Evolutionary conservation across 2,113 vertebrate species (phyloP).

Genomic region (Clupea harengus): DNA sequence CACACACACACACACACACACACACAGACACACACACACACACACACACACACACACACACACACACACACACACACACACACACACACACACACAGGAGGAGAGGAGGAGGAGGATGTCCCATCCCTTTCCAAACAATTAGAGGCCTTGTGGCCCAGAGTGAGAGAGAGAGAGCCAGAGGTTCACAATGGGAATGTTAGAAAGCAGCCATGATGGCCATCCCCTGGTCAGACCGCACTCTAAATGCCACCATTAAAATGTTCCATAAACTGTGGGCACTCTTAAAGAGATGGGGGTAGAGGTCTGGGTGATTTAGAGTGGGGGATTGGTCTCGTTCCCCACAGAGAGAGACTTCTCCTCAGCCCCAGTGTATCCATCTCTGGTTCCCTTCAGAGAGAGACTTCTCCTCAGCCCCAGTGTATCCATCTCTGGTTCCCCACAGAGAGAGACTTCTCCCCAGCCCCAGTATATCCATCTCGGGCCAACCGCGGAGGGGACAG

Average conservation of each 20-base stretch:
- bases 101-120: not conserved
- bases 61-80: too few relatives aligned
- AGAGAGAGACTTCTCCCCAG: conserved; percentile 29
- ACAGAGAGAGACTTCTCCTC: conserved; percentile 1
- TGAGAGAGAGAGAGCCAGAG: not conserved
- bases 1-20: too few relatives aligned
- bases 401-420: too few relatives aligned
- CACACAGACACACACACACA: too few relatives aligned
- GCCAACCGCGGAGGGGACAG: conserved; percentile 32
- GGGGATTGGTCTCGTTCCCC: conserved; percentile 23
- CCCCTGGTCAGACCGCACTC: conserved; percentile 1
- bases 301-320: not conserved
- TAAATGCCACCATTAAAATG: conserved; percentile 16
- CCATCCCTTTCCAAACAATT: conserved; percentile 38
- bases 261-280: conserved; percentile 45
- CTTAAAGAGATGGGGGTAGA: not conserved
- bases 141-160: conserved; percentile 22
- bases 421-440: conserved; percentile 17
- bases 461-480: conserved; percentile 28
- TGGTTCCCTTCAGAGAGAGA: too few relatives aligned
- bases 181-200: conserved; percentile 22
- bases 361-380: too few relatives aligned
- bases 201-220: conserved; percentile 33
- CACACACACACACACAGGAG: too few relatives aligned
- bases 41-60: too few relatives aligned